phyloP scores from a whole-genome alignment of 37 sponge, comb jelly and placozoan species.

The Chondrilla cf. caribensis region DNA sequence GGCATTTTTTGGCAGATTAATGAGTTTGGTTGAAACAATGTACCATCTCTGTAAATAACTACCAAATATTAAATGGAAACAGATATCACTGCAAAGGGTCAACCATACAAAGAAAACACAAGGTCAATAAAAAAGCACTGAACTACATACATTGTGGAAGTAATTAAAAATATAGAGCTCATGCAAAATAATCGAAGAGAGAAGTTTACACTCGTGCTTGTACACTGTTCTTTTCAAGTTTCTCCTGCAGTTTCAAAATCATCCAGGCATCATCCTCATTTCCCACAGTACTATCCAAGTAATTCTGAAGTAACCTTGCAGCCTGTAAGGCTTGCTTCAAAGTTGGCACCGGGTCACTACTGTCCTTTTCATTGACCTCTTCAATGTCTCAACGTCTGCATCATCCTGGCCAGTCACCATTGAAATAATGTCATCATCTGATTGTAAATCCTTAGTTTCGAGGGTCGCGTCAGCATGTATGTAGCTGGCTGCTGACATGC shows the following conservation, averaged over 20 bases:
- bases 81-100: not conserved
- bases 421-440: conserved; percentile 22
- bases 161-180: not conserved
- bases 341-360: not conserved
- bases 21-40: not conserved
- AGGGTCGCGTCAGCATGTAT: not conserved
- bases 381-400: not conserved
- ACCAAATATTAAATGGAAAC: not conserved
- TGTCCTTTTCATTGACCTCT: not conserved
- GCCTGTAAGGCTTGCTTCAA: conserved; percentile 8
- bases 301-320: not conserved
- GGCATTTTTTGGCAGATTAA: conserved; percentile 20
- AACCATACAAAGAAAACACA: not conserved
- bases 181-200: not conserved
- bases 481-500: not conserved
- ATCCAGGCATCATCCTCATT: not conserved
- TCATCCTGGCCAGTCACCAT: not conserved
- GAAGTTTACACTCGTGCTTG: not conserved
- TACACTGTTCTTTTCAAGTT: conserved; percentile 4
- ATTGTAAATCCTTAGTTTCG: conserved; percentile 11
- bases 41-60: too few relatives aligned
- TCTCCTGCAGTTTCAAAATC: not conserved
- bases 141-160: not conserved
- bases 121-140: not conserved
- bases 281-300: not conserved